Percentiles rank a stretch among this genome's conserved stretches.
Conservation (phyloP, 2,797 vertebrate species). For the Simalia tracyae region DNA sequence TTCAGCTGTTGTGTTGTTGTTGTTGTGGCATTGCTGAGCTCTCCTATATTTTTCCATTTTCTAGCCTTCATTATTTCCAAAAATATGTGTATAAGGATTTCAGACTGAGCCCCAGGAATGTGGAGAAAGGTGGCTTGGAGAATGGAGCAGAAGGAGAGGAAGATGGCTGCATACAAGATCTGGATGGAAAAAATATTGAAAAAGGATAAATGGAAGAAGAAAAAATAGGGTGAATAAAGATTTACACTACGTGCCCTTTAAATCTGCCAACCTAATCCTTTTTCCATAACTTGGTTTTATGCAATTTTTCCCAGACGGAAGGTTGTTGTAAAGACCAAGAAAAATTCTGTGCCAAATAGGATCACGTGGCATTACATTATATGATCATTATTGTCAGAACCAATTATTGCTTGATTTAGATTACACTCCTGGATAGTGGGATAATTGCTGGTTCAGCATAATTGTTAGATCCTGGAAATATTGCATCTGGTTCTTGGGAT, state of each 20-base stretch:
- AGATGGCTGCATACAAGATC: background rate
- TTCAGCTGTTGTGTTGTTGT: background rate
- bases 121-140: background rate
- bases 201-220: background rate
- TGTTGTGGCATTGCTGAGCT: background rate
- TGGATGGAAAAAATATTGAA: background rate
- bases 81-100: background rate
- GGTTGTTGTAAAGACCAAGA: background rate
- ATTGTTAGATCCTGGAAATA: background rate
- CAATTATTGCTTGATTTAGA: background rate
- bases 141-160: background rate
- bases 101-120: background rate
- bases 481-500: background rate
- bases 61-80: background rate
- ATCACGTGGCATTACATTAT: background rate
- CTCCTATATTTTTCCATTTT: background rate
- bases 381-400: background rate
- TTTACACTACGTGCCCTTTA: background rate
- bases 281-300: background rate
- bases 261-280: background rate
- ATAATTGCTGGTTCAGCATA: background rate
- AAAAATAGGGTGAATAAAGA: background rate
- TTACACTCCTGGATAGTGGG: background rate
- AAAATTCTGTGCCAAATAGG: background rate
- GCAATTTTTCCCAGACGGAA: background rate